Conservation (phyloP, 2,113 vertebrate species). For the Vidua macroura region DNA sequence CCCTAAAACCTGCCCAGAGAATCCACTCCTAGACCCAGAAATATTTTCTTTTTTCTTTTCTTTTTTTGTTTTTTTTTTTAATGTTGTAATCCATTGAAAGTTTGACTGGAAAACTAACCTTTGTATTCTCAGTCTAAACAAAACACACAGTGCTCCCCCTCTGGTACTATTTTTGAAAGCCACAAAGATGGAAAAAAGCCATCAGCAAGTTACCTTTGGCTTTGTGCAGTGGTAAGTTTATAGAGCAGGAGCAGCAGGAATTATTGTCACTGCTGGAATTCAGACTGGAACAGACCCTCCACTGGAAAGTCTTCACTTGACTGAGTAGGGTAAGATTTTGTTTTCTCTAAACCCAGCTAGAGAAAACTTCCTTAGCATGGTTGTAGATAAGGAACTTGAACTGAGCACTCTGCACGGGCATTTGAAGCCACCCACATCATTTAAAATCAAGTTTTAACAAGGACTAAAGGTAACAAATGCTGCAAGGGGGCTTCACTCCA, state of each 20-base stretch:
- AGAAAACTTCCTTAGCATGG: background rate
- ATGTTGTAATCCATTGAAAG: fast-evolving
- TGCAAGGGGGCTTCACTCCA: background rate
- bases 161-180: background rate
- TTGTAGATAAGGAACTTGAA: background rate
- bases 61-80: background rate
- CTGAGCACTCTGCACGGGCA: fast-evolving
- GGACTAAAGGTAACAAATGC: background rate
- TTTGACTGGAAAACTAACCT: background rate
- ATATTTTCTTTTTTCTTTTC: too few species aligned
- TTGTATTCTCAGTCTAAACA: background rate
- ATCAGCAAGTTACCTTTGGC: background rate
- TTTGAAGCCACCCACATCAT: background rate
- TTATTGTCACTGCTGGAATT: background rate
- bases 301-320: background rate
- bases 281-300: background rate
- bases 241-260: fast-evolving
- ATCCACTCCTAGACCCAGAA: background rate
- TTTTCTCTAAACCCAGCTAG: background rate
- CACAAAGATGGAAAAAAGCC: background rate
- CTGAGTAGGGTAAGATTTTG: background rate
- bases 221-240: background rate
- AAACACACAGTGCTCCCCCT: background rate
- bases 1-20: background rate
- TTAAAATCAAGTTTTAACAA: background rate